A percentile compares a stretch with the other conserved stretches of the same genome.
phyloP scores from a whole-genome alignment of 1,140 invertebrate species.

The Goniozus legneri region DNA sequence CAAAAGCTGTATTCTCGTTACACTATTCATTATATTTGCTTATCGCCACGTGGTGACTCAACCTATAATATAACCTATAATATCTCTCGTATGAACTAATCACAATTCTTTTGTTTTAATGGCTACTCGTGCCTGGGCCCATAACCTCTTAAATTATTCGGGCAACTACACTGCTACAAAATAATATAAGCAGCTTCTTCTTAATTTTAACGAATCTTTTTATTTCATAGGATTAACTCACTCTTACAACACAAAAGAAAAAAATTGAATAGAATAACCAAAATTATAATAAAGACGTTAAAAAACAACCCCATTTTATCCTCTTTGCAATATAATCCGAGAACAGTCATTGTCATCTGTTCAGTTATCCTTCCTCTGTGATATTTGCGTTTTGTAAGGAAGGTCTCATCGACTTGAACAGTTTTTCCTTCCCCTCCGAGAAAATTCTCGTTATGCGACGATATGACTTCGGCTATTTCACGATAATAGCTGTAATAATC shows the following conservation, averaged over 20 bases:
- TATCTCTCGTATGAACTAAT: neutral
- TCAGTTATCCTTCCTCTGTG: constrained; percentile 12
- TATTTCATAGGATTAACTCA: too few species aligned
- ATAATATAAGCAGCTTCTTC: too few species aligned
- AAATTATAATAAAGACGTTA: too few species aligned
- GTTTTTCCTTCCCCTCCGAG: constrained; percentile 11
- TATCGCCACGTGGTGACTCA: neutral
- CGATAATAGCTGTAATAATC: constrained; percentile 9
- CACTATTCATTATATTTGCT: too few species aligned
- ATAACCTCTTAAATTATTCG: neutral
- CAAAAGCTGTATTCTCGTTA: neutral
- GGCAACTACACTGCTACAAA: too few species aligned
- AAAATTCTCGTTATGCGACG: neutral
- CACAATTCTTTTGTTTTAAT: neutral
- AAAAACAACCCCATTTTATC: constrained; percentile 11
- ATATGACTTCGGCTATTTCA: constrained; percentile 5
- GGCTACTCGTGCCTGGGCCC: neutral
- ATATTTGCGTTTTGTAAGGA: constrained; percentile 16
- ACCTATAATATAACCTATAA: neutral
- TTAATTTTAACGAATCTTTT: too few species aligned
- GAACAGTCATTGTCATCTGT: constrained; percentile 13
- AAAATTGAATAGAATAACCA: too few species aligned
- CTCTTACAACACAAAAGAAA: too few species aligned
- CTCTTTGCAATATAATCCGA: constrained; percentile 16
- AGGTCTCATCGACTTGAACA: constrained; percentile 15